phyloP scores from a whole-genome alignment of 2,888 invertebrate genomes.

The Bembecia ichneumoniformis region DNA sequence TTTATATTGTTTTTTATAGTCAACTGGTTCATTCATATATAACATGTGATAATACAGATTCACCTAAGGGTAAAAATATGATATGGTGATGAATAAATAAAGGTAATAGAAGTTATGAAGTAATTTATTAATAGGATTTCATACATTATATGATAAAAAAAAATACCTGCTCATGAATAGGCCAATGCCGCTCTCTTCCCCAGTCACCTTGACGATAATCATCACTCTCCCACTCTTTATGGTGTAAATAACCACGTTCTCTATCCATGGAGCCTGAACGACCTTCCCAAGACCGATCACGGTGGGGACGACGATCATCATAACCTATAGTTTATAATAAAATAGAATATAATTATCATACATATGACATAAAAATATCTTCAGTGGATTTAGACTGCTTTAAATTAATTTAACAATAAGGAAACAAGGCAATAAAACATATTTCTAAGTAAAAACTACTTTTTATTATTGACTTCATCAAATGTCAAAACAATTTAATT shows the following conservation, averaged over 20 bases:
- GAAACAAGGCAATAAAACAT: too few relatives aligned
- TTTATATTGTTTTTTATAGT: conserved; percentile 48
- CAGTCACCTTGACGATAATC: conserved; percentile 72
- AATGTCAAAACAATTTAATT: too few relatives aligned
- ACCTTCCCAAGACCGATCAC: conserved; percentile 73
- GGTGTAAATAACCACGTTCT: conserved; percentile 61
- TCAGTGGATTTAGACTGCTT: too few relatives aligned
- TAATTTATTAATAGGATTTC: too few relatives aligned
- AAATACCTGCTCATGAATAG: conserved; percentile 61
- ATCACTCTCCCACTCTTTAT: conserved; percentile 67
- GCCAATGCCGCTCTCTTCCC: conserved; percentile 64
- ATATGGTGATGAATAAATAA: too few relatives aligned
- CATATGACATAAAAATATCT: too few relatives aligned
- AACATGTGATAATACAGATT: conserved; percentile 44
- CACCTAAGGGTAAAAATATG: conserved; percentile 39
- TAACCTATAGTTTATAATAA: too few relatives aligned
- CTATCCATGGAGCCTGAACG: conserved; percentile 60
- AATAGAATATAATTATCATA: not conserved
- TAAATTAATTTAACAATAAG: too few relatives aligned
- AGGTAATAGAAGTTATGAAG: too few relatives aligned
- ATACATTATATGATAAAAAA: not conserved
- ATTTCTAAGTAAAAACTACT: too few relatives aligned
- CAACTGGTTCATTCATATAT: conserved; percentile 57
- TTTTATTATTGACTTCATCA: too few relatives aligned
- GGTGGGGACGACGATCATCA: conserved; percentile 63